phyloP scores from a whole-genome alignment of 2,797 vertebrate species.

The Fringilla coelebs region DNA sequence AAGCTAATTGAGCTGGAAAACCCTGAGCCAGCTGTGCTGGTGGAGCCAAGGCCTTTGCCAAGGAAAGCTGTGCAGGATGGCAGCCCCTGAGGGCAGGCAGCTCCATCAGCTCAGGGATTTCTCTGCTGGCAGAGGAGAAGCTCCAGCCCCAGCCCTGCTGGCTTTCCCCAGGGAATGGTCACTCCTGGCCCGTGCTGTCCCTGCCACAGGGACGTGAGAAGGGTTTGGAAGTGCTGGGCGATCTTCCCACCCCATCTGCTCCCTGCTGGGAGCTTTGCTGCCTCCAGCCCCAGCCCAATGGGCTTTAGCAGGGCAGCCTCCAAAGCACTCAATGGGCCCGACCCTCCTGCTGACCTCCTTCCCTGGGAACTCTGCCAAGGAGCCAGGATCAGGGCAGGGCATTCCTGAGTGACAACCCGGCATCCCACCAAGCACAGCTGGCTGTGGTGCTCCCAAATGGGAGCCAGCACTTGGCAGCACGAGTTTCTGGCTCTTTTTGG shows the following conservation, averaged over 20 bases:
- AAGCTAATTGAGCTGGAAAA: neutral
- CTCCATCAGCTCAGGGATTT: neutral
- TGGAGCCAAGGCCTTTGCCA: neutral
- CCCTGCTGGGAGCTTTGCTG: neutral
- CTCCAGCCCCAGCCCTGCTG: rapidly evolving
- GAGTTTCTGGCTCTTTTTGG: neutral
- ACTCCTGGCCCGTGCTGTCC: neutral
- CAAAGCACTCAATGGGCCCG: neutral
- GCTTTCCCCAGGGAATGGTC: neutral
- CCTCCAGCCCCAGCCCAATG: neutral
- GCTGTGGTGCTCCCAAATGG: rapidly evolving
- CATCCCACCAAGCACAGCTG: neutral
- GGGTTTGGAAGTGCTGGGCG: neutral
- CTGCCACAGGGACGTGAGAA: rapidly evolving
- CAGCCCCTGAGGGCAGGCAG: neutral
- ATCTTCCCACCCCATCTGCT: neutral
- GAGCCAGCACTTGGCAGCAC: neutral
- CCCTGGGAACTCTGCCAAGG: neutral
- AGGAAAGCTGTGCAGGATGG: neutral
- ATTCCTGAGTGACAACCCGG: neutral
- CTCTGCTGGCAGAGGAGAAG: neutral
- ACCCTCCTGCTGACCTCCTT: neutral
- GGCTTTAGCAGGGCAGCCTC: neutral
- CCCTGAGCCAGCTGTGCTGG: neutral
- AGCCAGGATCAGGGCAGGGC: rapidly evolving